Percentiles rank a stretch among this genome's conserved stretches.
Conservation (phyloP, 2,797 vertebrate species). For the Tokudaia muenninki region DNA sequence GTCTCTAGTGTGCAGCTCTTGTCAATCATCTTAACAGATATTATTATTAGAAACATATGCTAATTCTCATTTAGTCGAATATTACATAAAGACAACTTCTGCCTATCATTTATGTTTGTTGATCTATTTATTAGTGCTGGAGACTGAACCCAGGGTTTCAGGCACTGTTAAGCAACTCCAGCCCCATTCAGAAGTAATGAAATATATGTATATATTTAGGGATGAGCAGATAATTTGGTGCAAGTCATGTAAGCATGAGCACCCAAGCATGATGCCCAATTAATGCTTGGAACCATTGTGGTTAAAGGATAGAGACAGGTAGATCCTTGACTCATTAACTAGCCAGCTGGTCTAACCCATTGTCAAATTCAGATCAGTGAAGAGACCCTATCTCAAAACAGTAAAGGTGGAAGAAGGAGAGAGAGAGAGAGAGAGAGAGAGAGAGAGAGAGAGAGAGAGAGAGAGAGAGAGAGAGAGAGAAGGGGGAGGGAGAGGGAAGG, state of each 20-base stretch:
- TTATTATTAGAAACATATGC: slow-evolving; percentile 34
- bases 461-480: no score
- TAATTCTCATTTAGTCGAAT: slow-evolving; percentile 18
- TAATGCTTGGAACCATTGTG: not conserved
- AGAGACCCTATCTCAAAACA: not conserved
- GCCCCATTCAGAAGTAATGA: not conserved
- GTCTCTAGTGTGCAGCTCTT: not conserved
- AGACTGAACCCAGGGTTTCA: not conserved
- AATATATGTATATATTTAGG: not conserved
- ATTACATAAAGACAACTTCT: slow-evolving; percentile 36
- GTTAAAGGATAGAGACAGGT: not conserved
- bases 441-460: accelerated
- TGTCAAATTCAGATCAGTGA: not conserved
- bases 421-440: not conserved
- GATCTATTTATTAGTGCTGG: not conserved
- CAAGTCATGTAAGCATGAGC: not conserved
- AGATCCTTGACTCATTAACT: not conserved
- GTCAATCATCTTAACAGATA: not conserved
- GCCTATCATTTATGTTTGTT: not conserved
- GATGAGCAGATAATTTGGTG: not conserved
- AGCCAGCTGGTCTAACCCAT: no score
- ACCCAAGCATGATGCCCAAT: no score
- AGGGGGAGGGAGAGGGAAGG: no score
- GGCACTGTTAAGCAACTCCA: not conserved
- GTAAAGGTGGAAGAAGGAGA: not conserved